phyloP scores from a whole-genome alignment of 2,113 vertebrate genomes.

The Callionymus lyra region DNA sequence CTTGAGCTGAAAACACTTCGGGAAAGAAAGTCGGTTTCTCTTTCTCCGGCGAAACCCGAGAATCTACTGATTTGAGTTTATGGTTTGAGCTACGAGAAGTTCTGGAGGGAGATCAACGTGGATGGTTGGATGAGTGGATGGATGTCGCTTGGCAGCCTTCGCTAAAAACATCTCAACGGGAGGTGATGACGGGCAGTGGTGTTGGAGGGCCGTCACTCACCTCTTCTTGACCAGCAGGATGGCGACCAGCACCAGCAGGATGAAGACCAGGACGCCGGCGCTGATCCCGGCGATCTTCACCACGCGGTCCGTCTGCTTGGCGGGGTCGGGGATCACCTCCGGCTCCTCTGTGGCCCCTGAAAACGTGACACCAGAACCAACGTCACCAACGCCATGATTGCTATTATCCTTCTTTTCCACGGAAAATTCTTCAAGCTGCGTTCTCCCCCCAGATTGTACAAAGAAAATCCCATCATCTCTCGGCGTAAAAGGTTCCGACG shows the following conservation, averaged over 20 bases:
- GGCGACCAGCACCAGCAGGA: constrained; percentile 89
- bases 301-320: constrained; percentile 91
- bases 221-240: constrained; percentile 94
- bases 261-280: constrained; percentile 88
- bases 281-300: constrained; percentile 98
- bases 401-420: too few species aligned
- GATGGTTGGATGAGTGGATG: constrained; percentile 58
- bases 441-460: too few species aligned
- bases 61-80: too few species aligned
- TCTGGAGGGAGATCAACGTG: constrained; percentile 60
- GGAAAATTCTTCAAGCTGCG: too few species aligned
- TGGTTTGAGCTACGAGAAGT: constrained; percentile 8
- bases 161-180: too few species aligned
- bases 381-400: too few species aligned
- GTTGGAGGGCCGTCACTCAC: constrained; percentile 62
- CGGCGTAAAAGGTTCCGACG: background rate
- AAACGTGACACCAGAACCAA: constrained; percentile 22
- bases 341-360: constrained; percentile 93
- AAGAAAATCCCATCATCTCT: too few species aligned
- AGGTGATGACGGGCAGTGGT: background rate
- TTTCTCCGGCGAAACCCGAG: too few species aligned
- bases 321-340: constrained; percentile 91
- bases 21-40: too few species aligned
- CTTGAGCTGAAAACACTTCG: too few species aligned
- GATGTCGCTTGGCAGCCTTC: constrained; percentile 13